A percentile compares a stretch with the other conserved stretches of the same genome.
phyloP scores from a whole-genome alignment of 2,888 invertebrate species.

The Mycalesis mineus region DNA sequence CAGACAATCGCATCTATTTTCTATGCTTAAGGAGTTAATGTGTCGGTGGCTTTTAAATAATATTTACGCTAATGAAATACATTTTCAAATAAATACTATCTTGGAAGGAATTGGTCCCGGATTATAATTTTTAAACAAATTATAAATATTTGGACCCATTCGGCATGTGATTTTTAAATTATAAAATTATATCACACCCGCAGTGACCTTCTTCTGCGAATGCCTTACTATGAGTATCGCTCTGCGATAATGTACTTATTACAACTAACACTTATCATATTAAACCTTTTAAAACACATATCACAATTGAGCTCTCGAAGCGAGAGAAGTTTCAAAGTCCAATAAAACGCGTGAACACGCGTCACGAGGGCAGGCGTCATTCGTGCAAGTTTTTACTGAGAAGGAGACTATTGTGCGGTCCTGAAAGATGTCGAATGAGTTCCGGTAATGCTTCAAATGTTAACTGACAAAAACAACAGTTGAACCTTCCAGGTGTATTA shows the following conservation, averaged over 20 bases:
- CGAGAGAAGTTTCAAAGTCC: slow-evolving; percentile 71
- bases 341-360: slow-evolving; percentile 53
- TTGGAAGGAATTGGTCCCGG: slow-evolving; percentile 78
- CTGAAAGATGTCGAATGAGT: slow-evolving; percentile 90
- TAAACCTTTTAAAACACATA: slow-evolving; percentile 74
- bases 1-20: slow-evolving; percentile 71
- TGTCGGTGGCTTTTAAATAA: slow-evolving; percentile 78
- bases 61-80: slow-evolving; percentile 76
- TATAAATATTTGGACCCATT: slow-evolving; percentile 75
- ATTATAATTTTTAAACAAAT: slow-evolving; percentile 80
- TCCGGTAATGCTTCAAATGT: slow-evolving; percentile 92
- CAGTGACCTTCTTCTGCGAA: slow-evolving; percentile 52
- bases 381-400: slow-evolving; percentile 92
- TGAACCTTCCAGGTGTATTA: slow-evolving; percentile 83
- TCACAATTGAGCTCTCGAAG: slow-evolving; percentile 72
- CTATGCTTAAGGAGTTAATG: slow-evolving; percentile 78
- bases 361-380: slow-evolving; percentile 70
- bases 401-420: slow-evolving; percentile 91
- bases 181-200: slow-evolving; percentile 59
- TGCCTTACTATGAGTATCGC: slow-evolving; percentile 68
- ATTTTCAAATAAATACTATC: slow-evolving; percentile 79
- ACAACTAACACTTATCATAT: slow-evolving; percentile 60
- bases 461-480: slow-evolving; percentile 92
- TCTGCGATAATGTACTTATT: slow-evolving; percentile 68
- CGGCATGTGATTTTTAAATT: slow-evolving; percentile 67